Percentiles rank a stretch among this genome's conserved stretches.
Evolutionary conservation across 2,888 invertebrate genomes (phyloP).

Genomic region (Alentia gelatinosa): DNA sequence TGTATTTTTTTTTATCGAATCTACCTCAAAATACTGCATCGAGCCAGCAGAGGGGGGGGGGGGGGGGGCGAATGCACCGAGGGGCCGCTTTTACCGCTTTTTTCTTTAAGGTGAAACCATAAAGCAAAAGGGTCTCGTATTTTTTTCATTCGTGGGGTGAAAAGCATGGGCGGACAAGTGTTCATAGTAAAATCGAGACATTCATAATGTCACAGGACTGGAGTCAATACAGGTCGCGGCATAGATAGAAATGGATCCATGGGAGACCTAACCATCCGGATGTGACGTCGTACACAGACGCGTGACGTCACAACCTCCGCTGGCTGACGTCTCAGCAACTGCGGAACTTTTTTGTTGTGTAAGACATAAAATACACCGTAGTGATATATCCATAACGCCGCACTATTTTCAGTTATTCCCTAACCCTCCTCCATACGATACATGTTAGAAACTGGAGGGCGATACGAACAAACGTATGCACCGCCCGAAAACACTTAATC

Average conservation of each 20-base stretch:
- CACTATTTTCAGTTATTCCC: no score
- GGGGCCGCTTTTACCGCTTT: no score
- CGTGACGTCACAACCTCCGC: not conserved
- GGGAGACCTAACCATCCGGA: no score
- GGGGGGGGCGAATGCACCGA: no score
- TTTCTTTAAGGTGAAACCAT: no score
- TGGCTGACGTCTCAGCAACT: no score
- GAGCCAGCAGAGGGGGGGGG: not conserved
- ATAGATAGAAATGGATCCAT: not conserved
- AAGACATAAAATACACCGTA: no score
- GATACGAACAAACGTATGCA: no score
- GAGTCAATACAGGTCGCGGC: not conserved
- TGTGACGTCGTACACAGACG: not conserved
- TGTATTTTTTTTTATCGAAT: not conserved
- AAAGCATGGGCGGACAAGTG: constrained; percentile 23
- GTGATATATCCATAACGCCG: no score
- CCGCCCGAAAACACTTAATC: not conserved
- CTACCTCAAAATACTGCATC: not conserved
- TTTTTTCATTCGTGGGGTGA: not conserved
- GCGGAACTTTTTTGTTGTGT: no score
- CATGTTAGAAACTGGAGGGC: no score
- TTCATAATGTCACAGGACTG: not conserved
- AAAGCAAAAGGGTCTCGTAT: not conserved
- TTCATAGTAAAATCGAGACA: not conserved
- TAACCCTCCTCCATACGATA: no score